Evolutionary conservation across 1,140 invertebrate genomes (phyloP), one percentile per base, ranked within the genome.

Genomic region (Lycorma delicatula): DNA sequence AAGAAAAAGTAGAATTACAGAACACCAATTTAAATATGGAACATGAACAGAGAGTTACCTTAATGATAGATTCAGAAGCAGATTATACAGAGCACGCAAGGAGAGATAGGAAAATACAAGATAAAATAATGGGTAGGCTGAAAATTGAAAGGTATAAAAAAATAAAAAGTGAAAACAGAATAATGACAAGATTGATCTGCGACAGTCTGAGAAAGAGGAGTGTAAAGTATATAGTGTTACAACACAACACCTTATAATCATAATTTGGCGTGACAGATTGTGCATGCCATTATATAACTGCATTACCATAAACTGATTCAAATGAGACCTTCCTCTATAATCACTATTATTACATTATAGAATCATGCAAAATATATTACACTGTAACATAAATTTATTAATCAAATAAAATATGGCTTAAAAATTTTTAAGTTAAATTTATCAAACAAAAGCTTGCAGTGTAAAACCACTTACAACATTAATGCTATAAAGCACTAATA

Each of bases 191-290:
- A 9, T 44, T 44, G n/a, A n/a, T n/a, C n/a, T n/a, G 41, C 41
- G 41, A 44, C 41, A 44, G 41, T 44, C 18, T 22, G 23, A 44
- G 41, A 44, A 44, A 44, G 41, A 44, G 41, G 41, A 44, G 41
- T 44, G 41, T 44, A 22, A 44, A 44, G n/a, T n/a, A n/a, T n/a
- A n/a, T n/a, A 44, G 41, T 44, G 41, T 44, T 22, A 44, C 41
- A 44, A 44, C 41, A 44, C 41, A 44, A 44, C 41, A 44, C 23
- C 41, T 44, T 44, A 44, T n/a, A n/a, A n/a, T n/a, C n/a, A 44
- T 44, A 44, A 44, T 22, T 44, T 44, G 41, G 41, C 41, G 41
- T 44, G 41, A 44, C 41, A 44, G n/a, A 44, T 22, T 16, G 41
- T 44, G 41, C 41, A 44, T 44, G 41, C 41, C 41, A 6, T 44